Evolutionary conservation across 1,140 invertebrate genomes (phyloP), one percentile per base, ranked within the genome.

Genomic region (Rhopalosiphum maidis): DNA sequence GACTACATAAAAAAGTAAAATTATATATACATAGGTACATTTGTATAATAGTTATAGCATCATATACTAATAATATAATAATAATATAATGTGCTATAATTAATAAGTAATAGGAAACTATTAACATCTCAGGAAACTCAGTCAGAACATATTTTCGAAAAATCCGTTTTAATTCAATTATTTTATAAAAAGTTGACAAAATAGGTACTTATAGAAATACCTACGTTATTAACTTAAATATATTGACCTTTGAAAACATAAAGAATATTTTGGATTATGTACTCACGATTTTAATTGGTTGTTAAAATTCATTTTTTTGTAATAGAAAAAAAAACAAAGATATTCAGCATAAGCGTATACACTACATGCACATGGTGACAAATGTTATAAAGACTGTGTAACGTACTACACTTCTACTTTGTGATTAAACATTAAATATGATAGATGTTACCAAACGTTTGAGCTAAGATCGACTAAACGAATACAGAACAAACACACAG

Each of bases 401-500:
- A 90, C 21, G 25, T 68, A 91, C 37, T 91, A 43, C 30, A 77
- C 43, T 22, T 30, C 30, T 18, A 82, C 7, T 51, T 48, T 51
- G 8, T 77, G 21, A 91, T 82, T 48, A 48, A 48, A 83, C 37
- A 51, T 85, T 35, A 37, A 82, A 30, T 48, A 77, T 48, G 85
- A 85, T 55, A 83, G 91, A 55, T 83, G 68, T 51, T 93, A 55
- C 25, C 91, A 85, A 54, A 93, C 77, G 82, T 54, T 86, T 46
- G 91, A 18, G 35, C 82, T 93, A 55, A 35, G 22, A 86, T 83
- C 82, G 35, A 93, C 91, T 93, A 93, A 93, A 85, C 82, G 91
- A 43, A 68, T 68, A 43, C 48, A 43, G 82, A 37, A 86, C 37
- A 86, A 37, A 41, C 82, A 43, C 9, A 41, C 77, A 86, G 82